Evolutionary conservation across 2,113 vertebrate genomes (phyloP).

Genomic region (Heteronetta atricapilla): DNA sequence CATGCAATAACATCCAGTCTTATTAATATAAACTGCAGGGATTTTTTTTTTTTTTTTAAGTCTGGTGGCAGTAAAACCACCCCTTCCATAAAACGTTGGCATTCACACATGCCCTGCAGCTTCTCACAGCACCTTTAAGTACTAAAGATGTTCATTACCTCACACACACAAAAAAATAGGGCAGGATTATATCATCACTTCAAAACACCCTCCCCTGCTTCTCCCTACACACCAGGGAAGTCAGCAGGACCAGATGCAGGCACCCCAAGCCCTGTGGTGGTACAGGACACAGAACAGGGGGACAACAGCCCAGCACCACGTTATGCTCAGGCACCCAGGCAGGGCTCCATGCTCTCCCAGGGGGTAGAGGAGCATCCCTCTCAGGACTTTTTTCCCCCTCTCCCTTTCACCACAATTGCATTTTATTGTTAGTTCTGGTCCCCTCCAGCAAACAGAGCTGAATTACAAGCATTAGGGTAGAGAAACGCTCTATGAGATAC

Average conservation of each 20-base stretch:
- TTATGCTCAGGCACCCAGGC: fast-evolving
- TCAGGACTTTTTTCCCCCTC: not conserved
- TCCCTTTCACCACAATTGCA: not conserved
- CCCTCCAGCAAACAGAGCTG: not conserved
- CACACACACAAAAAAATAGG: not conserved
- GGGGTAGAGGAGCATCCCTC: fast-evolving
- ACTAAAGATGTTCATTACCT: constrained; percentile 50
- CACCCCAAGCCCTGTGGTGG: fast-evolving
- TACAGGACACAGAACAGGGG: not conserved
- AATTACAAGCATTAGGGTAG: not conserved
- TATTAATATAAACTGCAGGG: constrained; percentile 75
- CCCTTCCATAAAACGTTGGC: constrained; percentile 63
- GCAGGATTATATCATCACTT: not conserved
- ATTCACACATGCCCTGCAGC: constrained; percentile 52
- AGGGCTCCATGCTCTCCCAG: not conserved
- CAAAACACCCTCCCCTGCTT: not conserved
- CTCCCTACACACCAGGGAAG: not conserved
- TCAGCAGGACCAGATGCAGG: not conserved
- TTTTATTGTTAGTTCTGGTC: not conserved
- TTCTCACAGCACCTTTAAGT: constrained; percentile 55
- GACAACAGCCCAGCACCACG: not conserved
- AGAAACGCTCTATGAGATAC: not conserved
- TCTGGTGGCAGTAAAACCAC: constrained; percentile 69
- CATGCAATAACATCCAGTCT: constrained; percentile 74
- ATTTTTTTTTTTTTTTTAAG: constrained; percentile 38